Evolutionary conservation across 2,113 vertebrate species (phyloP).

Genomic region (Dromiciops gliroides): DNA sequence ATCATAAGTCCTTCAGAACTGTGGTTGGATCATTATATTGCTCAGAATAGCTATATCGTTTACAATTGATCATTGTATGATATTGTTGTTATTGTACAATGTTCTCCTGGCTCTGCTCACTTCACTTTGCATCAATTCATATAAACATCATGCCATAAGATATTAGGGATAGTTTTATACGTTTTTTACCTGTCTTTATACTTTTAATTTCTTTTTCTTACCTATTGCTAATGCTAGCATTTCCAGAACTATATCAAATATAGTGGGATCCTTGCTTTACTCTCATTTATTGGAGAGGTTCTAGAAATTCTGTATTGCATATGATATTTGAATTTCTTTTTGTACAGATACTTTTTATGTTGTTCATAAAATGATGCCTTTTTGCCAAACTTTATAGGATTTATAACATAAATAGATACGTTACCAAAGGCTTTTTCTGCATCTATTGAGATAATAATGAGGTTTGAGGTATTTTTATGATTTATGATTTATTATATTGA

Average conservation of each 20-base stretch:
- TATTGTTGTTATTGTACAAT: not conserved
- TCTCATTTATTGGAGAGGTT: not conserved
- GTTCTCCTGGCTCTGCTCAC: not conserved
- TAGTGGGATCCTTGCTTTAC: not conserved
- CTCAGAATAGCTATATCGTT: not conserved
- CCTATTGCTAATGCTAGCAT: not conserved
- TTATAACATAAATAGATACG: not conserved
- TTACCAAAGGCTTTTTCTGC: not conserved
- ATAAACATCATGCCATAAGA: not conserved
- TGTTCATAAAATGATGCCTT: not conserved
- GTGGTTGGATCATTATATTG: not conserved
- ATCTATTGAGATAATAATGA: not conserved
- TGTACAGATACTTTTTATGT: not conserved
- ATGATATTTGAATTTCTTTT: not conserved
- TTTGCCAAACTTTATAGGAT: not conserved
- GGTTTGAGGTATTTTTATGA: not conserved
- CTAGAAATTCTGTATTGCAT: not conserved
- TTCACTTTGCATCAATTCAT: not conserved
- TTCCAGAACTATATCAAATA: not conserved
- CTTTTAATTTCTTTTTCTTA: not conserved
- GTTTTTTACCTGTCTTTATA: not conserved
- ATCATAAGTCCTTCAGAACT: not conserved
- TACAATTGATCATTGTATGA: not conserved
- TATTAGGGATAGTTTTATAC: not conserved
- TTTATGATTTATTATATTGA: not conserved